Conservation (phyloP, 2,888 invertebrate genomes). For the Lissonota sp. region DNA sequence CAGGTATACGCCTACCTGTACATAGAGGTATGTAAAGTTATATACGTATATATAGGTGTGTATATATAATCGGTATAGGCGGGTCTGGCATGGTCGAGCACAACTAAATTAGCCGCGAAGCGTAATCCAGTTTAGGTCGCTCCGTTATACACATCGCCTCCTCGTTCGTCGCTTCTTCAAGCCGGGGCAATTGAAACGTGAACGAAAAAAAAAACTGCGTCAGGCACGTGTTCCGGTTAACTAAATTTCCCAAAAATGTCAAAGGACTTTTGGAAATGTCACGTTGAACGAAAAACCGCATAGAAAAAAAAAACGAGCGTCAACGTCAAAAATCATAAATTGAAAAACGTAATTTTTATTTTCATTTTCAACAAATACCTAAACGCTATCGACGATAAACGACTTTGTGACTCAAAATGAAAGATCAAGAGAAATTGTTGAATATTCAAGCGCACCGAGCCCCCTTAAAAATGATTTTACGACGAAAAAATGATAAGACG, state of each 20-base stretch:
- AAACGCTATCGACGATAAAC: too few relatives aligned
- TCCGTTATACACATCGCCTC: slow-evolving; percentile 13
- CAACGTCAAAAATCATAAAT: too few relatives aligned
- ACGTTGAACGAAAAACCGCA: too few relatives aligned
- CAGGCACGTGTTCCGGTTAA: slow-evolving; percentile 8
- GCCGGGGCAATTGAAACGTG: slow-evolving; percentile 28
- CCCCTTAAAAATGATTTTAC: too few relatives aligned
- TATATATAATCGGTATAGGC: slow-evolving; percentile 53
- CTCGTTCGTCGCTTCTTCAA: slow-evolving; percentile 41
- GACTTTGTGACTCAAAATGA: too few relatives aligned
- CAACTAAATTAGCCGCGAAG: slow-evolving; percentile 60
- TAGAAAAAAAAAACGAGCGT: too few relatives aligned
- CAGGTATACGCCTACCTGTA: not conserved
- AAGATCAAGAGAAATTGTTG: too few relatives aligned
- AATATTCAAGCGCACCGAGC: too few relatives aligned
- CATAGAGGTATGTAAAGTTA: not conserved
- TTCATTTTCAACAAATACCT: too few relatives aligned
- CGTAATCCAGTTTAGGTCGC: slow-evolving; percentile 50
- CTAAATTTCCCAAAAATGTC: slow-evolving; percentile 36
- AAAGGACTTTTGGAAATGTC: too few relatives aligned
- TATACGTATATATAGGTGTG: not conserved
- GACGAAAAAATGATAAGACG: too few relatives aligned
- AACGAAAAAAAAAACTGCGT: slow-evolving; percentile 8
- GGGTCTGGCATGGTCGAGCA: slow-evolving; percentile 37
- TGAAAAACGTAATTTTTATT: too few relatives aligned